These are phyloP conservation scores for Drosophila formosana DNA, from an alignment of 2,888 invertebrate species.

Conservation along the genomic window DNA sequence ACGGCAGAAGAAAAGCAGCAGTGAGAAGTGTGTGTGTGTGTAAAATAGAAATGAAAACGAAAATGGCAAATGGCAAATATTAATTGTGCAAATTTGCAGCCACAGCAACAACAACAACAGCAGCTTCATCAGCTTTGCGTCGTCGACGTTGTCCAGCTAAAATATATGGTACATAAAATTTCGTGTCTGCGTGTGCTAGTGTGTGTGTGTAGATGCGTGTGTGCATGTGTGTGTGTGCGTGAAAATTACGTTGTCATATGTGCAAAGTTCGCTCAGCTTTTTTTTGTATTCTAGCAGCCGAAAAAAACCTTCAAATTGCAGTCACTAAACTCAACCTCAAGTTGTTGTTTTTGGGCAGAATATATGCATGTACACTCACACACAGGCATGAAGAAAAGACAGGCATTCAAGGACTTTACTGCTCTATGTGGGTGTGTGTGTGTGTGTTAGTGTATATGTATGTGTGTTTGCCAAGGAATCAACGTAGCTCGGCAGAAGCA, in stretches of 20 bases:
- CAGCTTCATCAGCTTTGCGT: slow-evolving; percentile 46
- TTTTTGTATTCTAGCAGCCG: slow-evolving; percentile 27
- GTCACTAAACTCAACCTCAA: slow-evolving; percentile 9
- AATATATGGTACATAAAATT: slow-evolving; percentile 77
- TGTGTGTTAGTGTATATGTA: slow-evolving; percentile 19
- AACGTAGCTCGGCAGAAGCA: slow-evolving; percentile 32
- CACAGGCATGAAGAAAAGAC: slow-evolving; percentile 30
- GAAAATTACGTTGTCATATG: slow-evolving; percentile 78
- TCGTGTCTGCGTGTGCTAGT: slow-evolving; percentile 52
- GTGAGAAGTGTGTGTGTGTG: slow-evolving; percentile 6
- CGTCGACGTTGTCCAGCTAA: slow-evolving; percentile 58
- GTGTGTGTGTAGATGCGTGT: slow-evolving; percentile 12
- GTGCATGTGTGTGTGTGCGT: slow-evolving; percentile 41
- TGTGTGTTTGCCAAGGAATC: slow-evolving; percentile 56
- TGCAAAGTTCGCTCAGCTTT: slow-evolving; percentile 64
- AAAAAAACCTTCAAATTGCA: slow-evolving; percentile 31
- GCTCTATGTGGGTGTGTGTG: slow-evolving; percentile 21
- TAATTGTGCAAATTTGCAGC: slow-evolving; percentile 52
- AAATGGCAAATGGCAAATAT: slow-evolving; percentile 45
- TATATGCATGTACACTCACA: background rate
- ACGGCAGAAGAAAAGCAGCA: background rate
- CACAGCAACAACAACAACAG: slow-evolving; percentile 16
- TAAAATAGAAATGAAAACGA: slow-evolving; percentile 42
- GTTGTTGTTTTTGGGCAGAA: background rate
- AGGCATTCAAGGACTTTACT: slow-evolving; percentile 53